These are phyloP conservation scores for Drosophila prostipennis DNA, from an alignment of 2,888 invertebrate genomes.

Conservation along the genomic window DNA sequence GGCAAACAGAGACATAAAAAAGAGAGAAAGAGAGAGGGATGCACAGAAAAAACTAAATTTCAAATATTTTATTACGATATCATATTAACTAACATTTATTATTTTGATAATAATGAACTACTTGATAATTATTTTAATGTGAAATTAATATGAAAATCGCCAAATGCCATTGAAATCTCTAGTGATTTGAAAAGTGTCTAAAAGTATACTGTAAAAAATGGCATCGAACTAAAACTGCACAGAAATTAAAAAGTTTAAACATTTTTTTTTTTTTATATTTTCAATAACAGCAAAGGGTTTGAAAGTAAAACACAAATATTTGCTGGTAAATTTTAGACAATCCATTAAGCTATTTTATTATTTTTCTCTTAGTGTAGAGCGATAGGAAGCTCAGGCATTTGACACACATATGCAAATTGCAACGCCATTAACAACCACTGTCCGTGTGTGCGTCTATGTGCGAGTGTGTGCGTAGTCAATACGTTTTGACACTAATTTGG, in stretches of 20 bases:
- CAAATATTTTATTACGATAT: background rate
- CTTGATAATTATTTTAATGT: background rate
- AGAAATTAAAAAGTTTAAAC: too few species aligned
- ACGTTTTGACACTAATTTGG: constrained; percentile 76
- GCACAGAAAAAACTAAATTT: background rate
- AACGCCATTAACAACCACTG: constrained; percentile 65
- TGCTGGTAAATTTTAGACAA: too few species aligned
- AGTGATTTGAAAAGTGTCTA: background rate
- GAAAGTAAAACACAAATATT: too few species aligned
- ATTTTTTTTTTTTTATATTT: too few species aligned
- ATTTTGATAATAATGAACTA: background rate
- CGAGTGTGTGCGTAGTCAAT: constrained; percentile 59
- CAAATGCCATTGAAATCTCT: background rate
- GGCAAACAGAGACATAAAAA: constrained; percentile 44
- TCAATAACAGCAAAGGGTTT: too few species aligned
- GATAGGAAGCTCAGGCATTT: constrained; percentile 27
- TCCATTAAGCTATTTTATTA: too few species aligned
- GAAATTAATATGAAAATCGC: background rate
- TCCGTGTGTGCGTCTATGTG: constrained; percentile 3
- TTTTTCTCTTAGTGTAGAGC: constrained; percentile 8
- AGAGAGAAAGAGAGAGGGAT: background rate
- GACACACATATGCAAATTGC: constrained; percentile 75
- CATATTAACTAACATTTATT: background rate
- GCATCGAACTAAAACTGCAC: too few species aligned
- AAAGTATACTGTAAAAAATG: background rate